phyloP scores from a whole-genome alignment of 2,888 invertebrate genomes.

The Leistus spinibarbis region DNA sequence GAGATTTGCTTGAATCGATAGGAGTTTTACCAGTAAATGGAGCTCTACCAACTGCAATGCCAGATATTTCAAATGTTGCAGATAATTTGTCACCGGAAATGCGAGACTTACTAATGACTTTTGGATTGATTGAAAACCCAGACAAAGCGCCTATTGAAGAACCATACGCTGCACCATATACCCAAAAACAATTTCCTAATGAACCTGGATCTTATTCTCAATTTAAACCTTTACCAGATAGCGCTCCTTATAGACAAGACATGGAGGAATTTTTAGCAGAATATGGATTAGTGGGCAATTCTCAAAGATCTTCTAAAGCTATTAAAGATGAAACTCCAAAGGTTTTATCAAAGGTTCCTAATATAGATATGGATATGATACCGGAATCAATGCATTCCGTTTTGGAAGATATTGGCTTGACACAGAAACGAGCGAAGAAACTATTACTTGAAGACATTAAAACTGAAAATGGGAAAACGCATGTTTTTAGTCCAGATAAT shows the following conservation, averaged over 20 bases:
- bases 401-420: conserved; percentile 46
- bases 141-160: conserved; percentile 42
- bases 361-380: conserved; percentile 52
- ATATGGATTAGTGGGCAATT: conserved; percentile 53
- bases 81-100: conserved; percentile 55
- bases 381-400: conserved; percentile 46
- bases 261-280: conserved; percentile 54
- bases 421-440: conserved; percentile 28
- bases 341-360: conserved; percentile 48
- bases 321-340: conserved; percentile 35
- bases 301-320: conserved; percentile 41
- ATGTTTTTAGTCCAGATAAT: conserved; percentile 52
- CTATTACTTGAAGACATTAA: conserved; percentile 24
- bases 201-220: conserved; percentile 52
- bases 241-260: conserved; percentile 49
- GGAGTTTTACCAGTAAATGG: conserved; percentile 48
- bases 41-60: conserved; percentile 47
- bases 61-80: conserved; percentile 53
- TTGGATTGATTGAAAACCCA: conserved; percentile 56
- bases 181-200: conserved; percentile 49
- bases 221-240: conserved; percentile 55
- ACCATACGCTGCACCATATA: conserved; percentile 6
- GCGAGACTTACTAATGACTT: conserved; percentile 57
- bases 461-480: conserved; percentile 31
- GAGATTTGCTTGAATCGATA: conserved; percentile 57